Evolutionary conservation across 2,113 vertebrate species (phyloP), one percentile per base, ranked within the genome.

Genomic region (Cheilinus undulatus): DNA sequence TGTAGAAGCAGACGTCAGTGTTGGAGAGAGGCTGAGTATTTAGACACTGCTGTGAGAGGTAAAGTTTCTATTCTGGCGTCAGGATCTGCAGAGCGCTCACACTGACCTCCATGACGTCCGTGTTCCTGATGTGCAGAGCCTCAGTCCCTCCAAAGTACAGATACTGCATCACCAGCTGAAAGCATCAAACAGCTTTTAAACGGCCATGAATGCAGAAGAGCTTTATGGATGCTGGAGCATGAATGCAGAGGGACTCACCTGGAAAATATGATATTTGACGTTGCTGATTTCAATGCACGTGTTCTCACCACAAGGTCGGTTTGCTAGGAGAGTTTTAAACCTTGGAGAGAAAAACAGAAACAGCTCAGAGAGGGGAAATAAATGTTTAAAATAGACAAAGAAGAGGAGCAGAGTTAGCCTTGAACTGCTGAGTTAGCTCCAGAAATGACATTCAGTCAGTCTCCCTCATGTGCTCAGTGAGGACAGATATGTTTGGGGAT

Each of bases 211-310:
- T 5, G 30, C 3, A 56, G 0, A 7, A 27, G 4, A 20, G 19
- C 3, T 24, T 26, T 22, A 23, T 20, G 26, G 12, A 26, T 1
- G 24, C 34, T 57, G 13, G 15, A 59, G 3, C 14, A 23, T 19
- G n/a, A 59, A 7, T 50, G 15, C 1, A 0, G 3, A 10, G 1
- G 19, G 1, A 24, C 34, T 68, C 26, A 99, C 98, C 96, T 97
- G 96, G 59, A 99, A 99, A 83, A 99, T 97, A 83, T 96, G 96
- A 83, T 97, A 99, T 92, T 99, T 99, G 83, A 98, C 97, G 5
- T 99, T 97, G 88, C 96, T 96, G 68, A 99, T 98, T 93, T 99
- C 98, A 83, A 99, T 98, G 86, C 97, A 99, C 19, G 96, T 97
- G 91, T 96, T 97, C 54, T 98, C 98, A 11, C 95, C 93, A 12